A percentile compares a stretch with the other conserved stretches of the same genome.
Conservation (phyloP, 2,888 invertebrate genomes). For the Octodonta nipae region DNA sequence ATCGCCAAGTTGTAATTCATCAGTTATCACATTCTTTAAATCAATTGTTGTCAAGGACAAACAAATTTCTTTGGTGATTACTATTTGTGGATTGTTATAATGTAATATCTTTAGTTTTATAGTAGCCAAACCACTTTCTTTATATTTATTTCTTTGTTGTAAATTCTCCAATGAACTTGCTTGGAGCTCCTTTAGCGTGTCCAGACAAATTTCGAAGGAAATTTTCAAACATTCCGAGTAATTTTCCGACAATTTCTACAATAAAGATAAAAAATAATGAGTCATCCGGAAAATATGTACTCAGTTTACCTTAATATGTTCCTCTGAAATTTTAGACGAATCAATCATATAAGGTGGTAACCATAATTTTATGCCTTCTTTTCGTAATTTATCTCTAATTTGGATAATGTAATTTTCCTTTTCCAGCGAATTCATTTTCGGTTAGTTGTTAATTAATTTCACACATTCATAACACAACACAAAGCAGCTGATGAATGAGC, state of each 20-base stretch:
- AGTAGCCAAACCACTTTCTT: constrained; percentile 59
- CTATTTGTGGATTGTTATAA: constrained; percentile 38
- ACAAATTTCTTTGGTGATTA: constrained; percentile 43
- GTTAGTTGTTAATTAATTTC: not conserved
- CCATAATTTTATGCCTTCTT: constrained; percentile 62
- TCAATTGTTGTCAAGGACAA: constrained; percentile 42
- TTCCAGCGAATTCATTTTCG: constrained; percentile 12
- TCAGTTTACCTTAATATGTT: constrained; percentile 37
- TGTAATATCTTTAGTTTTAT: constrained; percentile 53
- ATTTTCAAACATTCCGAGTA: no score
- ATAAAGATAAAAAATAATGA: constrained; percentile 4
- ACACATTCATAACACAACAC: not conserved
- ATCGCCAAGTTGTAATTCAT: constrained; percentile 33
- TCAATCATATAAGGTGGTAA: constrained; percentile 52
- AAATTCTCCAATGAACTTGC: constrained; percentile 57
- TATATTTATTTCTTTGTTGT: constrained; percentile 53
- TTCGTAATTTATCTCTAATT: constrained; percentile 52
- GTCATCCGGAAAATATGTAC: constrained; percentile 14
- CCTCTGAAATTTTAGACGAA: constrained; percentile 36
- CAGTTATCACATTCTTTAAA: constrained; percentile 42
- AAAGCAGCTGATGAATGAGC: no score
- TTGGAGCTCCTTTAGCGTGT: constrained; percentile 52
- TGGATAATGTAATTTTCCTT: constrained; percentile 51
- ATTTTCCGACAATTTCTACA: no score
- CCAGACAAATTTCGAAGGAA: no score